phyloP scores from a whole-genome alignment of 53 echinoderm and acorn worm genomes.

The Temnopleurus reevesii region DNA sequence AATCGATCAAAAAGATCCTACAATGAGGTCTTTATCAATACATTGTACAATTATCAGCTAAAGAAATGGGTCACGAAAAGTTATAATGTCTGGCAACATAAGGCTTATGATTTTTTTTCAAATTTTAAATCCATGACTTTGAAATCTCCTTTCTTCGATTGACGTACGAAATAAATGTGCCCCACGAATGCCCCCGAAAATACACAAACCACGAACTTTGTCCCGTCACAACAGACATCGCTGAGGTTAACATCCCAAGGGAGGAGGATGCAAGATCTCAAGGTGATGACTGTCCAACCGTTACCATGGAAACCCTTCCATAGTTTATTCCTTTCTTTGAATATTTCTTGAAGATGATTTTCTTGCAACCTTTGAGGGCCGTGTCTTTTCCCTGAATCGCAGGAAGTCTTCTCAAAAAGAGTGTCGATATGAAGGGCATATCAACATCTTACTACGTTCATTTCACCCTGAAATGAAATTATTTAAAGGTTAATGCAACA shows the following conservation, averaged over 20 bases:
- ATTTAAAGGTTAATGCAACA: slow-evolving; percentile 21
- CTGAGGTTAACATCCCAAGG: background rate
- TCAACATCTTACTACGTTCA: slow-evolving; percentile 11
- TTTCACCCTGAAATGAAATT: background rate
- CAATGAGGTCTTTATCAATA: too few species aligned
- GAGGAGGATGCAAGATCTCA: background rate
- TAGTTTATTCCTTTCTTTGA: background rate
- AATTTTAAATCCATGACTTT: background rate
- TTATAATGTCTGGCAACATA: background rate
- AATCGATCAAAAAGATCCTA: too few species aligned
- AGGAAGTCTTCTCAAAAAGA: background rate
- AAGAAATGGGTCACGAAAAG: too few species aligned
- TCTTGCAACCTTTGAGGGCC: background rate
- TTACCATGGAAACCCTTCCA: slow-evolving; percentile 9
- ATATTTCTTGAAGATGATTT: background rate
- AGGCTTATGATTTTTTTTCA: background rate
- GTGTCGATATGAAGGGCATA: slow-evolving; percentile 17
- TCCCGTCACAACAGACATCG: background rate
- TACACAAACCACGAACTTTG: background rate
- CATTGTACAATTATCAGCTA: too few species aligned
- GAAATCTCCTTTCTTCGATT: background rate
- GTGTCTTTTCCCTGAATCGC: background rate
- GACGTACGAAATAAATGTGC: background rate
- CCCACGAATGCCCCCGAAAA: background rate
- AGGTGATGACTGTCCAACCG: slow-evolving; percentile 19